Evolutionary conservation across 2,888 invertebrate species (phyloP), one percentile per base, ranked within the genome.

Genomic region (Bugula neritina): DNA sequence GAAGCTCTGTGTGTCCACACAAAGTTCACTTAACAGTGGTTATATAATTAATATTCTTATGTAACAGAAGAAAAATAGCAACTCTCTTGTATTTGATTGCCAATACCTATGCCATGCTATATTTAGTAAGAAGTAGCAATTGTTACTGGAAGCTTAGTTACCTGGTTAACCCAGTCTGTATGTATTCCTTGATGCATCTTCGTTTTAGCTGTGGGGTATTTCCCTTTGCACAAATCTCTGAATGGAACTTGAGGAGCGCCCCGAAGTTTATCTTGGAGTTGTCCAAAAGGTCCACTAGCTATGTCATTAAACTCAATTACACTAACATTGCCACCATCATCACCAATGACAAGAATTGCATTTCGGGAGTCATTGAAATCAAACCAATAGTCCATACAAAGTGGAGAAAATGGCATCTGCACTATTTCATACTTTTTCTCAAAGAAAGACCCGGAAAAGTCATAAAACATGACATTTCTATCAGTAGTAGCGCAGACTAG

Each of bases 401-500:
- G 83, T 0, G 87, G 84, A 10, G 87, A 89, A 75, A 87, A 85
- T 69, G 89, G 88, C 81, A 90, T 87, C 73, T 89, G 90, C 0
- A 88, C 88, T 75, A 93, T 81, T 80, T 84, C 74, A 34, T 78
- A 80, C n/a, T 79, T 74, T 73, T 75, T 75, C 55, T 89, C 89
- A 82, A 92, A 92, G 72, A 90, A 90, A 88, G 88, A 3, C 90
- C 90, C 76, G 27, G 89, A 89, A 69, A 89, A 89, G 81, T 92
- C 81, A 72, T 79, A 93, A 83, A 93, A 91, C 75, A 90, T 88
- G 63, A 93, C 84, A 80, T 92, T 92, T 23, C 90, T 85, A 83
- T 92, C 91, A 0, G 91, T 89, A 23, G 92, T 90, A 73, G 90
- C 88, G 17, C 91, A 89, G 74, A 90, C 91, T 25, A 93, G 86